Evolutionary conservation across 2,888 invertebrate genomes (phyloP).

Genomic region (Calliscelio sp.): DNA sequence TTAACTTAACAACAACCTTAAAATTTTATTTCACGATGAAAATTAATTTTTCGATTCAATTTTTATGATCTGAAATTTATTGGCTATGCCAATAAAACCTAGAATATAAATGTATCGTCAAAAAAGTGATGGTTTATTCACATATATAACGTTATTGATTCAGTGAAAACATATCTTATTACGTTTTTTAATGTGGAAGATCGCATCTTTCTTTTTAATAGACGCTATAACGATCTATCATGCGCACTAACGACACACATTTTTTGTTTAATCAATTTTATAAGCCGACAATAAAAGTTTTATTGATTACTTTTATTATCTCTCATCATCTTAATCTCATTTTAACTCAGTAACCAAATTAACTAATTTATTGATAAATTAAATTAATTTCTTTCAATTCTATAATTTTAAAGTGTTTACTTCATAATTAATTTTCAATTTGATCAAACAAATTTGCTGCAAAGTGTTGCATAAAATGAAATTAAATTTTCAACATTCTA

Average conservation of each 20-base stretch:
- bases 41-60: constrained; percentile 22
- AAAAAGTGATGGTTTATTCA: constrained; percentile 41
- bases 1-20: neutral
- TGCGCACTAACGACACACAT: constrained; percentile 21
- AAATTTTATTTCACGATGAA: neutral
- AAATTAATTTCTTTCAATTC: too few relatives aligned
- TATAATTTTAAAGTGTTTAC: too few relatives aligned
- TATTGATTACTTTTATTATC: neutral
- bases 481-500: too few relatives aligned
- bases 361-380: neutral
- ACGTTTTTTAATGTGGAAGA: constrained; percentile 34
- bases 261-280: constrained; percentile 42
- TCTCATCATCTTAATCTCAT: neutral
- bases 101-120: constrained; percentile 47
- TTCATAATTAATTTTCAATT: too few relatives aligned
- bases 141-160: constrained; percentile 34
- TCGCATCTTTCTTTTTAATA: constrained; percentile 46
- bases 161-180: constrained; percentile 28
- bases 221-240: constrained; percentile 31
- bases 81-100: constrained; percentile 22
- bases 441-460: too few relatives aligned
- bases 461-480: too few relatives aligned
- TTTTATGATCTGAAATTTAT: constrained; percentile 19
- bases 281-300: constrained; percentile 11
- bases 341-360: too few relatives aligned